Evolutionary conservation across 2,113 vertebrate genomes (phyloP).

Genomic region (Eclectus roratus): DNA sequence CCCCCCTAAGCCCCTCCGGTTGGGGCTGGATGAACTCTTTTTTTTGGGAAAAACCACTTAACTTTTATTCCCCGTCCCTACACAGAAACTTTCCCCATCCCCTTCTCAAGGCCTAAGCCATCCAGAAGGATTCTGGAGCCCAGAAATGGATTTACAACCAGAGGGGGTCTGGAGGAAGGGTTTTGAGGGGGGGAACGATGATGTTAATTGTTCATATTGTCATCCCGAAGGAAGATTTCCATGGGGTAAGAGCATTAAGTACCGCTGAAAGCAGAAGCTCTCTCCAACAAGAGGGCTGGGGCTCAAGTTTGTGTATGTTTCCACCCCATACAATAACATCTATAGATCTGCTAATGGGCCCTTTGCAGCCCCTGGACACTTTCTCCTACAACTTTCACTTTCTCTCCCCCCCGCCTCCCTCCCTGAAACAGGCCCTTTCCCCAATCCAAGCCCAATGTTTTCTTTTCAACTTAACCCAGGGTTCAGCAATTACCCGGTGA

Average conservation of each 20-base stretch:
- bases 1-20: rapidly evolving
- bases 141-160: neutral
- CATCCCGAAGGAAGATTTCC: neutral
- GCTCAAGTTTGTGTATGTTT: neutral
- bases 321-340: neutral
- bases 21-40: neutral
- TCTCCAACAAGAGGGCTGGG: neutral
- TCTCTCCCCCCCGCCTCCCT: neutral
- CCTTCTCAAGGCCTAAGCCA: neutral
- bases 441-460: neutral
- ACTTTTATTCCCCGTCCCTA: neutral
- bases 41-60: rapidly evolving
- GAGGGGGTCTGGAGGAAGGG: too few species aligned
- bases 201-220: neutral
- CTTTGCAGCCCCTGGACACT: neutral
- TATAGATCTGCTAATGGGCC: neutral
- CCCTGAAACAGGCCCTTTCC: neutral
- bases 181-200: neutral
- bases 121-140: neutral
- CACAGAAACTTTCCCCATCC: neutral
- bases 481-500: neutral
- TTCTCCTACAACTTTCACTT: neutral
- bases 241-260: neutral
- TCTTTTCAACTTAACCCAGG: slow-evolving; percentile 37
- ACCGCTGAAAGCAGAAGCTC: neutral